Evolutionary conservation across 2,888 invertebrate species (phyloP).

Genomic region (Nephrocerus scutellatus): DNA sequence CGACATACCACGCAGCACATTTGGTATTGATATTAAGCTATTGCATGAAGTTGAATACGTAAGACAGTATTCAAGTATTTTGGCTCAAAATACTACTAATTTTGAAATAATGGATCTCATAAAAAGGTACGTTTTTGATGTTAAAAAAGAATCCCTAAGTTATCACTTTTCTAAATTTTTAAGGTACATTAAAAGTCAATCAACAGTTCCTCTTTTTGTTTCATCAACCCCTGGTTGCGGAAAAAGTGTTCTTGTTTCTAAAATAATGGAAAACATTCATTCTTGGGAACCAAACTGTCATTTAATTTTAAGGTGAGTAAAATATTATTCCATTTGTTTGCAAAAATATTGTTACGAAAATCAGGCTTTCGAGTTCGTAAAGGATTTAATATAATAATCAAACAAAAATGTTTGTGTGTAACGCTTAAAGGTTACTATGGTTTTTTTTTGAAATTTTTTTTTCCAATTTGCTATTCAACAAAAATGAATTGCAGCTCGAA

Average conservation of each 20-base stretch:
- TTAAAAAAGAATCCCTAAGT: too few relatives aligned
- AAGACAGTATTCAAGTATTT: conserved; percentile 62
- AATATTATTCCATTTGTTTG: too few relatives aligned
- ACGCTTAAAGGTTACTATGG: too few relatives aligned
- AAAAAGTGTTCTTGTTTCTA: conserved; percentile 71
- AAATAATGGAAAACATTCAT: conserved; percentile 60
- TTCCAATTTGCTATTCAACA: too few relatives aligned
- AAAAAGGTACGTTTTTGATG: conserved; percentile 28
- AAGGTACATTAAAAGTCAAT: conserved; percentile 60
- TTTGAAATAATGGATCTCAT: conserved; percentile 43
- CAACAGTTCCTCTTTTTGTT: conserved; percentile 60
- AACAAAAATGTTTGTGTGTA: too few relatives aligned
- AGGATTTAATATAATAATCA: too few relatives aligned
- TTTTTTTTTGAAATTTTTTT: too few relatives aligned
- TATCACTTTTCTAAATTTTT: conserved; percentile 25
- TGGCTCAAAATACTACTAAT: conserved; percentile 55
- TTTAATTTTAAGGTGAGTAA: conserved; percentile 47
- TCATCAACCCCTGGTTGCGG: conserved; percentile 77
- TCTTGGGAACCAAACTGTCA: conserved; percentile 59
- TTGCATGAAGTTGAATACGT: conserved; percentile 62
- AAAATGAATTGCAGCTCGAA: too few relatives aligned
- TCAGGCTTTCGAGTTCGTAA: too few relatives aligned
- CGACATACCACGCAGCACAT: conserved; percentile 58
- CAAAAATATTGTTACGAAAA: too few relatives aligned
- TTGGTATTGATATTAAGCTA: conserved; percentile 62